phyloP scores from a whole-genome alignment of 2,113 vertebrate genomes.

The Silurus asotus region DNA sequence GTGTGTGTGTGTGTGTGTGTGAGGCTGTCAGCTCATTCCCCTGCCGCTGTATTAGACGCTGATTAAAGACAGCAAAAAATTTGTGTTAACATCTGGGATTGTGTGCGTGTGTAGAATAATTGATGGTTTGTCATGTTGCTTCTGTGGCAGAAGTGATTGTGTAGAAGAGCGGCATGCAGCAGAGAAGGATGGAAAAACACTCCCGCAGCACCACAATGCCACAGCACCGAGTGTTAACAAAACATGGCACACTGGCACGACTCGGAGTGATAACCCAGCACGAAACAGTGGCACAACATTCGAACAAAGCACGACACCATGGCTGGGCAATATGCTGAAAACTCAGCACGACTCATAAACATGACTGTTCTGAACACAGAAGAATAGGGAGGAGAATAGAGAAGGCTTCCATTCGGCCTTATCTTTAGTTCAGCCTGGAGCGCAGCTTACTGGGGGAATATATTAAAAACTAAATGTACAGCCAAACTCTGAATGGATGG shows the following conservation, averaged over 20 bases:
- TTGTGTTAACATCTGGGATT: slow-evolving; percentile 26
- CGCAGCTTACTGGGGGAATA: slow-evolving; percentile 8
- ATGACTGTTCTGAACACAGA: slow-evolving; percentile 4
- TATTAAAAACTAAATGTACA: slow-evolving; percentile 14
- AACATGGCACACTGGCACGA: slow-evolving; percentile 38
- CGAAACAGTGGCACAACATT: slow-evolving; percentile 30
- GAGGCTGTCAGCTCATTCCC: slow-evolving; percentile 15
- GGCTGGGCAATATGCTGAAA: slow-evolving; percentile 41
- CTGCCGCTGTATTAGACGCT: slow-evolving; percentile 14
- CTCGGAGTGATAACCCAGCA: slow-evolving; percentile 36
- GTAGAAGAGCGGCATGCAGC: slow-evolving; percentile 10
- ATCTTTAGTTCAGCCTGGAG: slow-evolving; percentile 1
- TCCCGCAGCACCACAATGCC: slow-evolving; percentile 33
- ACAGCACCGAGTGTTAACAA: slow-evolving; percentile 28
- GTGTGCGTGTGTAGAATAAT: not conserved
- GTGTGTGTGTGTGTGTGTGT: slow-evolving; percentile 13
- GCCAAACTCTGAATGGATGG: slow-evolving; percentile 5
- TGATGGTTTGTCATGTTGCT: slow-evolving; percentile 29
- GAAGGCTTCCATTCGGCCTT: not conserved
- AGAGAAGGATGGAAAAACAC: slow-evolving; percentile 33
- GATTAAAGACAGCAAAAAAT: slow-evolving; percentile 25
- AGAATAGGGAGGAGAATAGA: slow-evolving; percentile 9
- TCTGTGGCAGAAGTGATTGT: slow-evolving; percentile 32
- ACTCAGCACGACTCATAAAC: slow-evolving; percentile 33
- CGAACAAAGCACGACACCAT: slow-evolving; percentile 11